These are phyloP conservation scores for Macquaria ambigua DNA, from an alignment of 2,113 vertebrate species.

Conservation along the genomic window DNA sequence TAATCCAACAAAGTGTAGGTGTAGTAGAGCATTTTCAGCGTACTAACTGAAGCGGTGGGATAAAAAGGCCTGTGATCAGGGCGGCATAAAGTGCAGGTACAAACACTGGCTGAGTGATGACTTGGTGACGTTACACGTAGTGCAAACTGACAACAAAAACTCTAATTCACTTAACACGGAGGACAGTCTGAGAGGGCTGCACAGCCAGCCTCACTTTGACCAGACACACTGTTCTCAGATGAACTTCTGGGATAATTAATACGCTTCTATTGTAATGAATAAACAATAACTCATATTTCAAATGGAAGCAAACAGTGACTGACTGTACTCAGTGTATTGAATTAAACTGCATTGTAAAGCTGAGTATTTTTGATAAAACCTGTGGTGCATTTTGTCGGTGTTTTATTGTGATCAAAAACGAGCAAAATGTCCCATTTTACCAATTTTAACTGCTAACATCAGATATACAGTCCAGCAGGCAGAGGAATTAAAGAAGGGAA, in stretches of 20 bases:
- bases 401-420: neutral
- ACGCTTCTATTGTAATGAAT: too few species aligned
- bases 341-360: neutral
- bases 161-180: neutral
- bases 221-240: neutral
- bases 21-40: slow-evolving; percentile 25
- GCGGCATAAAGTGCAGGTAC: slow-evolving; percentile 52
- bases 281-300: too few species aligned
- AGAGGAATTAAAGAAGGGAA: too few species aligned
- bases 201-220: neutral
- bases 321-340: neutral
- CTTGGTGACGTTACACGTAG: slow-evolving; percentile 27
- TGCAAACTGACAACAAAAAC: slow-evolving; percentile 24
- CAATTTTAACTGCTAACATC: neutral
- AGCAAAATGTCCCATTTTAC: neutral
- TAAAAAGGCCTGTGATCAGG: neutral
- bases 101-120: slow-evolving; percentile 27
- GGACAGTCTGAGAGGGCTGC: slow-evolving; percentile 2
- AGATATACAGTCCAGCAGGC: too few species aligned
- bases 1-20: slow-evolving; percentile 26
- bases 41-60: slow-evolving; percentile 21
- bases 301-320: neutral
- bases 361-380: neutral
- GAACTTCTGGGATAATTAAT: neutral
- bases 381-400: neutral